A percentile compares a stretch with the other conserved stretches of the same genome.
Evolutionary conservation across 2,113 vertebrate species (phyloP).

Genomic region (Spermophilus dauricus): DNA sequence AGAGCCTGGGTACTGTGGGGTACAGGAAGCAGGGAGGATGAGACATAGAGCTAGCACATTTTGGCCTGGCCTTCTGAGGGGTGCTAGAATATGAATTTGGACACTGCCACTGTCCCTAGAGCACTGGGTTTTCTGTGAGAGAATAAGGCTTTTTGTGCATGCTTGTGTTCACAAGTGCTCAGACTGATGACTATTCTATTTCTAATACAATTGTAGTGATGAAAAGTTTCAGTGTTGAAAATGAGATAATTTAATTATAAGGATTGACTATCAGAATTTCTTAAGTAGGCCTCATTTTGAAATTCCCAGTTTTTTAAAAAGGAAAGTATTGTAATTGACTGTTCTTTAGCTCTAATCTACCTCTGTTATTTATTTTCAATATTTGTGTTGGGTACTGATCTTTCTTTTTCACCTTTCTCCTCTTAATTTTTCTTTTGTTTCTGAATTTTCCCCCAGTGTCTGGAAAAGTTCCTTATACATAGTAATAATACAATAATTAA

Average conservation of each 20-base stretch:
- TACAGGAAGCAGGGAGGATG: neutral
- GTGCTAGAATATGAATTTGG: neutral
- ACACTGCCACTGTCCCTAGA: neutral
- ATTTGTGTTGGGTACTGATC: conserved; percentile 18
- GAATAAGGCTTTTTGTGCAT: neutral
- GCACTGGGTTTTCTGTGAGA: neutral
- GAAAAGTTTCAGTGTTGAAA: conserved; percentile 49
- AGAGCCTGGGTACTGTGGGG: neutral
- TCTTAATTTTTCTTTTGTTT: neutral
- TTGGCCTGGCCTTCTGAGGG: neutral
- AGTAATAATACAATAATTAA: neutral
- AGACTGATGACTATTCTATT: neutral
- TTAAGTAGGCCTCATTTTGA: conserved; percentile 51
- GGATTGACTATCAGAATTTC: conserved; percentile 32
- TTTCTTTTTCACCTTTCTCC: neutral
- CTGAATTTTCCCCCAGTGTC: conserved; percentile 3
- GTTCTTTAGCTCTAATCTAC: neutral
- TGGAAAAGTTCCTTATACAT: neutral
- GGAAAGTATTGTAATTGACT: neutral
- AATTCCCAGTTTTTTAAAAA: conserved; percentile 30
- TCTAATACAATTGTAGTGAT: neutral
- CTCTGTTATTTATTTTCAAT: conserved; percentile 16
- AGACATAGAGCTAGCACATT: neutral
- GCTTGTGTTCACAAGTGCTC: neutral
- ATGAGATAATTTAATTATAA: conserved; percentile 40